phyloP scores from a whole-genome alignment of 37 sponge, comb jelly and placozoan genomes.

The Theonella swinhoei region DNA sequence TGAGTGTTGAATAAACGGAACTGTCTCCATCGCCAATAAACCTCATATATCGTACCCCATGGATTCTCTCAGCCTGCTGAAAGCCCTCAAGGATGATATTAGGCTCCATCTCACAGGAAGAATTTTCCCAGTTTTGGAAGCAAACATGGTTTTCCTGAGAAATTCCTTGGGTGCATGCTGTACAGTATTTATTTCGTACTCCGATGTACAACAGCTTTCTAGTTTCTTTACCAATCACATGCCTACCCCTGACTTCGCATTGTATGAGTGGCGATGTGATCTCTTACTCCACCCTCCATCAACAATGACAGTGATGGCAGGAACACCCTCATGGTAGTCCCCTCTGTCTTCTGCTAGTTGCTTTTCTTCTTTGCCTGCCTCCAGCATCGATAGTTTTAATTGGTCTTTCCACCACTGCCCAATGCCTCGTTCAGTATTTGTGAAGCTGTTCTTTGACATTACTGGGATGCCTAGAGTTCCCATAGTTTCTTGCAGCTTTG shows the following conservation, averaged over 20 bases:
- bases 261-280: no score
- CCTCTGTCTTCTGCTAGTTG: constrained; percentile 26
- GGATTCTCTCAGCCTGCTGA: constrained; percentile 17
- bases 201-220: constrained; percentile 47
- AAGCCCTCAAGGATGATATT: constrained; percentile 64
- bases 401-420: not conserved
- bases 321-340: constrained; percentile 30
- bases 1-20: constrained; percentile 37
- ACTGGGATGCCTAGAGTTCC: not conserved
- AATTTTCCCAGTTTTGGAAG: constrained; percentile 25
- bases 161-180: constrained; percentile 14
- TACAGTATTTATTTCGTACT: constrained; percentile 48
- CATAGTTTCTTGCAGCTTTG: constrained; percentile 5
- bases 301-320: constrained; percentile 40
- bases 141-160: constrained; percentile 17
- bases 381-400: not conserved
- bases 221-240: constrained; percentile 45
- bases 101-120: constrained; percentile 50
- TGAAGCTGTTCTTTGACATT: no score
- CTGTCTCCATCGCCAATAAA: constrained; percentile 50
- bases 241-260: no score
- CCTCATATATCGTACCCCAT: constrained; percentile 39
- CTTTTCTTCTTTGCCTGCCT: constrained; percentile 19
- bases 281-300: constrained; percentile 41
- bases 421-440: not conserved